Base-by-base conservation (phyloP, 2,888 invertebrate genomes). In the Sphaerophoria rueppellii region DNA sequence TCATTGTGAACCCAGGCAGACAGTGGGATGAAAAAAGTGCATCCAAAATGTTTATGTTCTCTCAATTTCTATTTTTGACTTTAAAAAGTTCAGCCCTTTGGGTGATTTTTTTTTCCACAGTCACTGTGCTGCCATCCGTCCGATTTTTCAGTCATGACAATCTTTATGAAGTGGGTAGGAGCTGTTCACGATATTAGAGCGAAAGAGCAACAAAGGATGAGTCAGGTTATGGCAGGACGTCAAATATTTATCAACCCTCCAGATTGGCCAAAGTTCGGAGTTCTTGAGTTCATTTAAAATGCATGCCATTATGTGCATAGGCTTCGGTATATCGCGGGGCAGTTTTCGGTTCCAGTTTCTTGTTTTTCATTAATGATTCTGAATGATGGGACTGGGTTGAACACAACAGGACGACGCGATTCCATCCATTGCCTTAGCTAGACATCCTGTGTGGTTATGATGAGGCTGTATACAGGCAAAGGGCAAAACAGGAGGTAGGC, bases 331-430 rank as follows among this genome's bases (percentile, higher is more conserved):
- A 24, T 24, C 24, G 24, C 24, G 24, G 24, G 54, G 54, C 54
- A 11, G 12, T 43, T 11, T 43, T 11, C 43, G 6, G 12, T 43
- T 11, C 11, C 12, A 79, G 74, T 71, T 79, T 35, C 74, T 75
- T 75, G 75, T 80, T 76, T 83, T 83, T 80, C 71, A 58, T 75
- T 79, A 80, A 79, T 83, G 79, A 80, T 83, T 83, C 72, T 57
- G 69, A 67, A 67, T 74, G 67, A 71, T 67, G 37, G 75, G 75
- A 0, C 7, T 75, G 71, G 50, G 12, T 6, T 65, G 65, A 63
- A 74, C 65, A 82, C 58, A 79, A 83, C 79, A 71, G 82, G 74
- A 79, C 75, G 75, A 79, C 69, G 71, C 4, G 6, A 67, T 24
- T 24, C 2, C 24, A 24, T 24, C 79, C 55, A 75, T 67, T 72